phyloP scores from a whole-genome alignment of 2,888 invertebrate genomes.

The Mamestra brassicae region DNA sequence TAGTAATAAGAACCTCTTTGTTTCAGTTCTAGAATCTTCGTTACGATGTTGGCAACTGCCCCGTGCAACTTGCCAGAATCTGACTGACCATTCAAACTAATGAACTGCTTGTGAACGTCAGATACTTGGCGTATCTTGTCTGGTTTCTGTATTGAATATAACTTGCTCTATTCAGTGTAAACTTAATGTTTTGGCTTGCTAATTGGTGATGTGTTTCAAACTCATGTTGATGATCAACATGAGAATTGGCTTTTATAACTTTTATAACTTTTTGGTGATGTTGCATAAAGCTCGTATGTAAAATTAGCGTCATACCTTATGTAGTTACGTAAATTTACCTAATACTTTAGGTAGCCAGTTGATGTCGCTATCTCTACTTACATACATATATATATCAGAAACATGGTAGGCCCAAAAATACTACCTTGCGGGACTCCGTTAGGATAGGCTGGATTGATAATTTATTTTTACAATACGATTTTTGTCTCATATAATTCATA shows the following conservation, averaged over 20 bases:
- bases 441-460: neutral
- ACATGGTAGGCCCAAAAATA: neutral
- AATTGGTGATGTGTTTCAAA: neutral
- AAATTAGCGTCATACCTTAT: no score
- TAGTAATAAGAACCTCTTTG: constrained; percentile 64
- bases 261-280: no score
- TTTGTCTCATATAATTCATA: no score
- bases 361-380: no score
- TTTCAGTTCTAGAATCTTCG: constrained; percentile 66
- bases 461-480: neutral
- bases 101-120: constrained; percentile 69
- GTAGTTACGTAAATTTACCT: no score
- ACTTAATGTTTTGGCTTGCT: neutral
- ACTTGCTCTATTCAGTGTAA: constrained; percentile 5
- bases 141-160: constrained; percentile 33
- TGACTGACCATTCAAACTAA: constrained; percentile 78
- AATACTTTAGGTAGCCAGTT: no score
- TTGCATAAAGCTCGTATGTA: no score
- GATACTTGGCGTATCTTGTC: constrained; percentile 23
- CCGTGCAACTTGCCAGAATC: constrained; percentile 74
- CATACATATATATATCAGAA: neutral
- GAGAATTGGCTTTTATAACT: neutral
- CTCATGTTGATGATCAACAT: neutral
- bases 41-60: constrained; percentile 68
- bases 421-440: no score